Conservation (phyloP, 2,888 invertebrate species). For the Drosophila affinis region DNA sequence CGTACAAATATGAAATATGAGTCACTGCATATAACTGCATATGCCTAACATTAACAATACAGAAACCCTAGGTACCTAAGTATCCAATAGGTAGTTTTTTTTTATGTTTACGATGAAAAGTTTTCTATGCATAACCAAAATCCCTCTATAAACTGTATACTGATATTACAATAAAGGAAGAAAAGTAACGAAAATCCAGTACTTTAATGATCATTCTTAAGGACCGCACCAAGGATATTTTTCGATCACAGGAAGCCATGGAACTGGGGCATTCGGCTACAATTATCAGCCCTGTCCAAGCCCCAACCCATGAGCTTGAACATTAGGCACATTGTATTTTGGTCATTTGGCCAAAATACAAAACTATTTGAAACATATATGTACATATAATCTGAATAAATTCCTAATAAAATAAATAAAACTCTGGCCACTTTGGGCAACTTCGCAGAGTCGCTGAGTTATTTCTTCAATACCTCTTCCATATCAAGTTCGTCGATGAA, state of each 20-base stretch:
- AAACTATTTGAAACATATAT: conserved; percentile 25
- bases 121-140: conserved; percentile 56
- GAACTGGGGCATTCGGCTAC: too few relatives aligned
- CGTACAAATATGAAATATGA: conserved; percentile 62
- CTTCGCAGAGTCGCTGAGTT: conserved; percentile 80
- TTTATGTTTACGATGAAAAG: conserved; percentile 67
- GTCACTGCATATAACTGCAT: conserved; percentile 34
- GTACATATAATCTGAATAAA: conserved; percentile 53
- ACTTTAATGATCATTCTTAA: too few relatives aligned
- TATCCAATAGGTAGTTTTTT: conserved; percentile 46
- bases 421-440: conserved; percentile 63
- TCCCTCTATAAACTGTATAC: conserved; percentile 35
- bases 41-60: conserved; percentile 21
- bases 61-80: conserved; percentile 15
- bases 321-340: conserved; percentile 20
- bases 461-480: conserved; percentile 77
- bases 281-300: too few relatives aligned
- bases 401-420: conserved; percentile 42
- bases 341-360: conserved; percentile 39
- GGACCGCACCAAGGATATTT: too few relatives aligned
- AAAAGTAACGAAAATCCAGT: neutral
- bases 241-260: too few relatives aligned
- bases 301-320: neutral
- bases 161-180: conserved; percentile 4
- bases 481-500: conserved; percentile 78